phyloP scores from a whole-genome alignment of 2,888 invertebrate species.

The Lepidocyrtinus sp. region DNA sequence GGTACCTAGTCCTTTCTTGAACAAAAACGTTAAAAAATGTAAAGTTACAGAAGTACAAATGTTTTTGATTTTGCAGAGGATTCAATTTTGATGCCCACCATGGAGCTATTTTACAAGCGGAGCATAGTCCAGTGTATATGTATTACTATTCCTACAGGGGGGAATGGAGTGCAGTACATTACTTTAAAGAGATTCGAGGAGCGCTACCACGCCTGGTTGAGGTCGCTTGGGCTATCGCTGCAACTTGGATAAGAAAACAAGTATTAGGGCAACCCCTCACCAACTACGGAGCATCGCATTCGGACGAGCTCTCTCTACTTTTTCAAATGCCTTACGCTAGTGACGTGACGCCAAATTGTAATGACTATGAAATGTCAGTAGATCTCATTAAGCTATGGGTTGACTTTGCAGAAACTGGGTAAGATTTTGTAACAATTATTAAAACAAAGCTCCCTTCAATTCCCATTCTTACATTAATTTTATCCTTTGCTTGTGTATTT shows the following conservation, averaged over 20 bases:
- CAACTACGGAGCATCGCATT: constrained; percentile 56
- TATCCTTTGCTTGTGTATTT: too few relatives aligned
- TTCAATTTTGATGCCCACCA: constrained; percentile 55
- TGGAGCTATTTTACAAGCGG: constrained; percentile 49
- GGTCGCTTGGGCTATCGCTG: constrained; percentile 56
- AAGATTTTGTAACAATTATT: too few relatives aligned
- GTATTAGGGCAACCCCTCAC: constrained; percentile 49
- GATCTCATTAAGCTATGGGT: constrained; percentile 60
- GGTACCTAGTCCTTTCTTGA: too few relatives aligned
- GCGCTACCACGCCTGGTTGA: constrained; percentile 53
- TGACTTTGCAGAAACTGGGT: constrained; percentile 52
- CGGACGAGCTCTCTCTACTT: constrained; percentile 56
- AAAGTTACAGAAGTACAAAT: too few relatives aligned
- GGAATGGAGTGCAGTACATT: constrained; percentile 57
- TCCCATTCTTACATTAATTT: background rate
- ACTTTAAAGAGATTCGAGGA: constrained; percentile 54
- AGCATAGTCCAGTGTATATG: constrained; percentile 52
- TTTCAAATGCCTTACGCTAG: constrained; percentile 57
- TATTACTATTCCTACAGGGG: constrained; percentile 61
- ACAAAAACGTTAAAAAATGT: too few relatives aligned
- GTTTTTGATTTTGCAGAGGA: constrained; percentile 22
- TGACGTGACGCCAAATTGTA: constrained; percentile 50
- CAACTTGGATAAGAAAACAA: constrained; percentile 48
- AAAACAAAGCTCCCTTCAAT: too few relatives aligned
- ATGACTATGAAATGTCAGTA: constrained; percentile 60